These are phyloP conservation scores for Silvanus unidentatus DNA, from an alignment of 2,888 invertebrate species.

Conservation along the genomic window DNA sequence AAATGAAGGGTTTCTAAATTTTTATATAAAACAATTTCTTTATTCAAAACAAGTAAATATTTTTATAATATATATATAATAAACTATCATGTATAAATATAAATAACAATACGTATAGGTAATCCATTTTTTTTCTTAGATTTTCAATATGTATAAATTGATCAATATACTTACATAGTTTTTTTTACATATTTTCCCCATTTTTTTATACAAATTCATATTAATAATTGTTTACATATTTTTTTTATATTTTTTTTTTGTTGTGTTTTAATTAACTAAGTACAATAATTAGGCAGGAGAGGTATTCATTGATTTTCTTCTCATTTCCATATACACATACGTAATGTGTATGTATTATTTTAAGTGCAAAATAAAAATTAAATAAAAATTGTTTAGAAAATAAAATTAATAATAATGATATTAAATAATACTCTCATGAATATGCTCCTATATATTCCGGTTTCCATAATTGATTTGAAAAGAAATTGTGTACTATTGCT, in stretches of 20 bases:
- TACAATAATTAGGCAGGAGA: constrained; percentile 22
- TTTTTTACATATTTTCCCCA: background rate
- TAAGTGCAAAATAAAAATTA: background rate
- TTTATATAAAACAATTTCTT: constrained; percentile 25
- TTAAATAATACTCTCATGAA: constrained; percentile 33
- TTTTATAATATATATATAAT: constrained; percentile 28
- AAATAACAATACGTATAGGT: constrained; percentile 46
- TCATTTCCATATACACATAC: background rate
- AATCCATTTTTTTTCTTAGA: constrained; percentile 21
- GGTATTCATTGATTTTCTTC: background rate
- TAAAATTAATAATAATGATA: background rate
- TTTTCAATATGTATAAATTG: constrained; percentile 9
- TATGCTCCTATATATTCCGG: constrained; percentile 50
- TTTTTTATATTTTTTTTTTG: too few relatives aligned
- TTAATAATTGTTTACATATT: background rate
- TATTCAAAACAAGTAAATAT: constrained; percentile 41
- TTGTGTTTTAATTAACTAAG: constrained; percentile 32
- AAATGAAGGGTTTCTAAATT: too few relatives aligned
- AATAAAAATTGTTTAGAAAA: background rate
- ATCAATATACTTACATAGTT: constrained; percentile 11
- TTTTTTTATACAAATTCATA: constrained; percentile 5
- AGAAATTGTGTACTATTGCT: constrained; percentile 51
- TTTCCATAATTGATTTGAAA: constrained; percentile 53
- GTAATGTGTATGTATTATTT: background rate
- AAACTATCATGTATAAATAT: constrained; percentile 45